Conservation (phyloP, 2,113 vertebrate species). For the Maccullochella peelii region DNA sequence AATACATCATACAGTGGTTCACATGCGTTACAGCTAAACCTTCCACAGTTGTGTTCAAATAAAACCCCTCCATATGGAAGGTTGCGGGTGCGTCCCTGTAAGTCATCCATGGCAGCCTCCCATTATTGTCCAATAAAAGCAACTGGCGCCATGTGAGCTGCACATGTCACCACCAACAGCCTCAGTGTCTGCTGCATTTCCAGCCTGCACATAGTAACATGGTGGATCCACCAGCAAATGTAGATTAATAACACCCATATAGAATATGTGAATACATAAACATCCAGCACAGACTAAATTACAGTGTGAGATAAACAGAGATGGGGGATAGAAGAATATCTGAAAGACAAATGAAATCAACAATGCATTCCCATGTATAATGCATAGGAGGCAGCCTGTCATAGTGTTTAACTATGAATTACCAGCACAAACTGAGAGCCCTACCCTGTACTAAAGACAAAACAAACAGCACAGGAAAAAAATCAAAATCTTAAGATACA, state of each 20-base stretch:
- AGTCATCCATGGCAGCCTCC: slow-evolving; percentile 70
- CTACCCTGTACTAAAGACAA: background rate
- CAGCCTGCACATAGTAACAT: slow-evolving; percentile 24
- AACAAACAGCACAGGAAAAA: background rate
- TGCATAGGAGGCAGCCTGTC: slow-evolving; percentile 1
- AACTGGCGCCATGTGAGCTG: slow-evolving; percentile 63
- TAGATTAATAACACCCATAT: slow-evolving; percentile 23
- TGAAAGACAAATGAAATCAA: slow-evolving; percentile 17
- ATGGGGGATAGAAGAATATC: slow-evolving; percentile 3
- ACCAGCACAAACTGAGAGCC: background rate
- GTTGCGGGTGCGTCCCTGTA: slow-evolving; percentile 59
- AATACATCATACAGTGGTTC: slow-evolving; percentile 42
- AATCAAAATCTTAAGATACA: background rate
- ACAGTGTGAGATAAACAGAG: background rate
- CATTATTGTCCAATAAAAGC: slow-evolving; percentile 79
- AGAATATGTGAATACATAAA: background rate
- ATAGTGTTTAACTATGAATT: background rate
- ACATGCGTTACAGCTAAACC: slow-evolving; percentile 4
- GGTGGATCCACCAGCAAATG: slow-evolving; percentile 1
- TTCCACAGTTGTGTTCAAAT: slow-evolving; percentile 40
- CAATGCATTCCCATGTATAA: slow-evolving; percentile 28
- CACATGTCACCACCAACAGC: slow-evolving; percentile 59
- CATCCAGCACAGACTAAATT: background rate
- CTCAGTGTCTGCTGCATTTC: slow-evolving; percentile 57
- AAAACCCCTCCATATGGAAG: slow-evolving; percentile 53